Evolutionary conservation across 2,797 vertebrate genomes (phyloP).

Genomic region (Macropus fuliginosus): DNA sequence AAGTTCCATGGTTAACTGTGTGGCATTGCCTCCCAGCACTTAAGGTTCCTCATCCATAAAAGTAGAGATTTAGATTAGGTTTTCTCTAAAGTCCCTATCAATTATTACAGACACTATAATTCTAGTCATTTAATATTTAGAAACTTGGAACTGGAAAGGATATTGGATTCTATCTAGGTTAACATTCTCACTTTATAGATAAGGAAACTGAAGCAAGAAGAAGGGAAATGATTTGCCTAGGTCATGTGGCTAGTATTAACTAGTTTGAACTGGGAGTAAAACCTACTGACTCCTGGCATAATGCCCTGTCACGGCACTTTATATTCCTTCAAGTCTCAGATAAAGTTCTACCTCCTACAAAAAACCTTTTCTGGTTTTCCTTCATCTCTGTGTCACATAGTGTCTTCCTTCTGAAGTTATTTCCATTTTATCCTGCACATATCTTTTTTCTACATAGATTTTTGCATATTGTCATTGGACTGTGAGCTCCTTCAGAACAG

Average conservation of each 20-base stretch:
- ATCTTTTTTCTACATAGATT: background rate
- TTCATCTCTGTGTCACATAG: background rate
- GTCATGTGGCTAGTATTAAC: background rate
- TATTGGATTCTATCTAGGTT: background rate
- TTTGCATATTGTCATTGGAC: background rate
- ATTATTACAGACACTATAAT: background rate
- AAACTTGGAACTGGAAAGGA: background rate
- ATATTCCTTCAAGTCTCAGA: background rate
- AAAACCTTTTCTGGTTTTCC: background rate
- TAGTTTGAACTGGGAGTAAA: background rate
- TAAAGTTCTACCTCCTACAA: background rate
- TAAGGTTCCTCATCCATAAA: background rate
- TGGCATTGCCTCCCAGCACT: background rate
- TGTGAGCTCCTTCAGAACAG: background rate
- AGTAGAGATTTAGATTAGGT: background rate
- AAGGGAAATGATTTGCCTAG: background rate
- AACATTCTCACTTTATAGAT: background rate
- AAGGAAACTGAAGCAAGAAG: background rate
- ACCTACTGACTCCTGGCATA: background rate
- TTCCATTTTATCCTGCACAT: background rate
- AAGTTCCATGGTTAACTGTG: background rate
- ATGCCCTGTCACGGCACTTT: background rate
- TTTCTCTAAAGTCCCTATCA: background rate
- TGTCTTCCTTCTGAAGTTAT: background rate
- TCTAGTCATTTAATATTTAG: background rate